Evolutionary conservation across 2,113 vertebrate genomes (phyloP), one percentile per base, ranked within the genome.

Genomic region (Orycteropus afer): DNA sequence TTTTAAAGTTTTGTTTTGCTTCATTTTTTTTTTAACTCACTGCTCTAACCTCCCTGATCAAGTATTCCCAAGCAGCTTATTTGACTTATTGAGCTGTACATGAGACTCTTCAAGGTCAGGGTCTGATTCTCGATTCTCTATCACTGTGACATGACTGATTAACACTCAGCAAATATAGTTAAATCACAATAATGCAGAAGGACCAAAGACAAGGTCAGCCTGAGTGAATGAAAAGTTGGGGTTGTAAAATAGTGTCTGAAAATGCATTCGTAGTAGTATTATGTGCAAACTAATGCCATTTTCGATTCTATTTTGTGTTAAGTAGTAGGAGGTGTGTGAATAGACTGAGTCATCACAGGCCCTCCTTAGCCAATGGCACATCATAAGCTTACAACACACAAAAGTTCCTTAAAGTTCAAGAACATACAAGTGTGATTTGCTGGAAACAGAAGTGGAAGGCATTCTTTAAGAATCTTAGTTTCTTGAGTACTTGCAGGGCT

Each of bases 171-270:
- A 90, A 84, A 73, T 76, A 37, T 18, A 83, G 69, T 95, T 49
- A 73, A 92, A 76, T 71, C 67, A 86, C 45, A 20, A 11, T 90
- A 76, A 91, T 78, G 90, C 84, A 47, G 65, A 95, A 82, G 95
- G 61, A 83, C n/a, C 22, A 90, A 92, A 80, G 47, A 83, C 23
- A 78, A 89, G 67, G 34, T 85, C 79, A 40, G 9, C 63, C 45
- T 93, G 49, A 92, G 59, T 85, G 86, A 96, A 81, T 90, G 93
- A 89, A 91, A 84, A 42, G 40, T 53, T 55, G 91, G 86, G 89
- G 32, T 73, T 87, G 79, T 12, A 37, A 86, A 92, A 63, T 57
- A n/a, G 29, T 80, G 74, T 81, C 49, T 34, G 42, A 74, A 85
- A 93, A 86, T 63, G 20, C 12, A n/a, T n/a, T 84, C 86, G 8